A percentile compares a stretch with the other conserved stretches of the same genome.
phyloP scores from a whole-genome alignment of 2,113 vertebrate genomes.

The Actenoides hombroni region DNA sequence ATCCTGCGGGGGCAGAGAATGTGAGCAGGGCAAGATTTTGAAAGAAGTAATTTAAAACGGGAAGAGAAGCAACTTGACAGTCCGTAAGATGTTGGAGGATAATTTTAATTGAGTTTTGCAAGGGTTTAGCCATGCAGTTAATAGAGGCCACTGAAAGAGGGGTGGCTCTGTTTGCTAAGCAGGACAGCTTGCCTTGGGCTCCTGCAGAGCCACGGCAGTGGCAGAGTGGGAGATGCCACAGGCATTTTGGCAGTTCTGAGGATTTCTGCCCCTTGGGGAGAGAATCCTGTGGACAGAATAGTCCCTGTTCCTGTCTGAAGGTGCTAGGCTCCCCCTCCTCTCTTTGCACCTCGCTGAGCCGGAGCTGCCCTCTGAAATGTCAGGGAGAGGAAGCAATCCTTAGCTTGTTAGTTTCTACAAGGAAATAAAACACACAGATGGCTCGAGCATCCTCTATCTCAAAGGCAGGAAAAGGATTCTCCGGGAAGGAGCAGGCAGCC shows the following conservation, averaged over 20 bases:
- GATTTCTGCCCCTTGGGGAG: neutral
- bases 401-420: slow-evolving; percentile 54
- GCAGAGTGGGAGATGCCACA: neutral
- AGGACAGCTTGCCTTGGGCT: neutral
- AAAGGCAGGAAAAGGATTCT: slow-evolving; percentile 72
- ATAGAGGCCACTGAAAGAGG: slow-evolving; percentile 22
- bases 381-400: slow-evolving; percentile 63
- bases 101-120: slow-evolving; percentile 59
- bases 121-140: slow-evolving; percentile 23
- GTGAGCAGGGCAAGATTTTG: neutral
- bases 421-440: slow-evolving; percentile 66
- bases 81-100: slow-evolving; percentile 27
- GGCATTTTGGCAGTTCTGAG: neutral
- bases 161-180: slow-evolving; percentile 7
- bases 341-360: neutral
- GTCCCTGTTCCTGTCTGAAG: neutral
- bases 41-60: slow-evolving; percentile 42
- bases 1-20: neutral
- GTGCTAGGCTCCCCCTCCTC: neutral
- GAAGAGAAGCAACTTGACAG: slow-evolving; percentile 7
- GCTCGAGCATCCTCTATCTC: slow-evolving; percentile 59
- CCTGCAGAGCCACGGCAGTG: rapidly evolving
- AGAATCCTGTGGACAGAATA: neutral
- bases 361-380: slow-evolving; percentile 35
- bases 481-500: slow-evolving; percentile 36